Evolutionary conservation across 2,113 vertebrate species (phyloP).

Genomic region (Circaetus cinerascens): DNA sequence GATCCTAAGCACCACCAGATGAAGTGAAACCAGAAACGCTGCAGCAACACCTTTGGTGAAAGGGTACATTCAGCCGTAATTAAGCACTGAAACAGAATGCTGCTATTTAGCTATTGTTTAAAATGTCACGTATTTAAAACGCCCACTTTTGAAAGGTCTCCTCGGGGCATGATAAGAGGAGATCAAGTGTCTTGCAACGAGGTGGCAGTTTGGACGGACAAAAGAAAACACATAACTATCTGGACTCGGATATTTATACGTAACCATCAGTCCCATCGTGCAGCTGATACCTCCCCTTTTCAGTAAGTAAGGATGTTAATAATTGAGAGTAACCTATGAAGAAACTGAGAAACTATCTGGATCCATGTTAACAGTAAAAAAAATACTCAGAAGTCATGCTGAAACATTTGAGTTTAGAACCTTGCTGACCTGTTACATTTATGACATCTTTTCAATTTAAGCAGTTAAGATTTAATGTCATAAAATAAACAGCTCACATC

Average conservation of each 20-base stretch:
- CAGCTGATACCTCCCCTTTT: background rate
- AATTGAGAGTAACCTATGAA: background rate
- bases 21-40: background rate
- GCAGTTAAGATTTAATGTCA: background rate
- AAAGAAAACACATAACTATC: background rate
- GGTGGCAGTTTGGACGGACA: background rate
- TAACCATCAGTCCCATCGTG: background rate
- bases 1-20: background rate
- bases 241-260: background rate
- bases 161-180: background rate
- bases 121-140: background rate
- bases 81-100: background rate
- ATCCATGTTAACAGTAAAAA: background rate
- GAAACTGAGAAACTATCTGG: background rate
- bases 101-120: background rate
- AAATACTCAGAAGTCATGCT: rapidly evolving
- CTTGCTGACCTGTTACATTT: background rate
- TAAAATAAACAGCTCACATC: background rate
- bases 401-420: background rate
- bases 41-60: background rate
- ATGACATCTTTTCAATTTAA: background rate
- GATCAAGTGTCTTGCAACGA: background rate
- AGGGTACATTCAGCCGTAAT: background rate
- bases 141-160: background rate
- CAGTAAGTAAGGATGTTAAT: background rate